Percentiles rank a stretch among this genome's conserved stretches.
Evolutionary conservation across 1,140 invertebrate species (phyloP).

Genomic region (Nasonia giraulti): DNA sequence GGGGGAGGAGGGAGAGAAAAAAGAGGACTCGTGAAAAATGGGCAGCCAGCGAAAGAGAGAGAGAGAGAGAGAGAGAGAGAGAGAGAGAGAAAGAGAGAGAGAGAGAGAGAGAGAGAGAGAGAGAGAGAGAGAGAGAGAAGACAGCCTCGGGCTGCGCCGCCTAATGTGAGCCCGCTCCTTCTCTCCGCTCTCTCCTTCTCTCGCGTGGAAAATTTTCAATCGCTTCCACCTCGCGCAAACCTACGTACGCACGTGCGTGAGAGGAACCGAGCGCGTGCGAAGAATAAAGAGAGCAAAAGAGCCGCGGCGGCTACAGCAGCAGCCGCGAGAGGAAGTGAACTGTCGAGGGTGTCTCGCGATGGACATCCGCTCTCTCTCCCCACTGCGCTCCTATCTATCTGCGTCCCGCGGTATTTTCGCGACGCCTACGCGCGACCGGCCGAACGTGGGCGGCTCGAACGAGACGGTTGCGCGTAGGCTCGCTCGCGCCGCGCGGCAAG

Average conservation of each 20-base stretch:
- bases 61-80: conserved; percentile 63
- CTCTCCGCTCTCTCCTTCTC: conserved; percentile 44
- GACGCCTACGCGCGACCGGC: conserved; percentile 23
- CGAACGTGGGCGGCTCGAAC: conserved; percentile 27
- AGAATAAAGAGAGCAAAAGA: conserved; percentile 17
- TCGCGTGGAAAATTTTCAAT: conserved; percentile 53
- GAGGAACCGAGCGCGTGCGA: not conserved
- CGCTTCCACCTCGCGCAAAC: conserved; percentile 24
- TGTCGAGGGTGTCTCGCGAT: conserved; percentile 43
- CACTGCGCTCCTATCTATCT: not conserved
- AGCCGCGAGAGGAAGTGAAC: conserved; percentile 42
- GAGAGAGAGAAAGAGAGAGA: conserved; percentile 53
- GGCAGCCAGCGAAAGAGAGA: conserved; percentile 65
- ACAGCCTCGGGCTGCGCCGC: conserved; percentile 65
- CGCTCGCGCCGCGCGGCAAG: not conserved
- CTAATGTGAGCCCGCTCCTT: conserved; percentile 67
- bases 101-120: too few relatives aligned
- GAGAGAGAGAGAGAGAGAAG: conserved; percentile 60
- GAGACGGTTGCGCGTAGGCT: conserved; percentile 33
- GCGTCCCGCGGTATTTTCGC: conserved; percentile 27
- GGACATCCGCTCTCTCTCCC: conserved; percentile 36
- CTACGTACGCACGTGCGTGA: not conserved
- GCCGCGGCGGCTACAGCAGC: not conserved
- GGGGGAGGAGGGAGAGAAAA: conserved; percentile 61
- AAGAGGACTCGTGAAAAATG: conserved; percentile 71